Conservation (phyloP, 2,113 vertebrate genomes). For the Galeopterus variegatus region DNA sequence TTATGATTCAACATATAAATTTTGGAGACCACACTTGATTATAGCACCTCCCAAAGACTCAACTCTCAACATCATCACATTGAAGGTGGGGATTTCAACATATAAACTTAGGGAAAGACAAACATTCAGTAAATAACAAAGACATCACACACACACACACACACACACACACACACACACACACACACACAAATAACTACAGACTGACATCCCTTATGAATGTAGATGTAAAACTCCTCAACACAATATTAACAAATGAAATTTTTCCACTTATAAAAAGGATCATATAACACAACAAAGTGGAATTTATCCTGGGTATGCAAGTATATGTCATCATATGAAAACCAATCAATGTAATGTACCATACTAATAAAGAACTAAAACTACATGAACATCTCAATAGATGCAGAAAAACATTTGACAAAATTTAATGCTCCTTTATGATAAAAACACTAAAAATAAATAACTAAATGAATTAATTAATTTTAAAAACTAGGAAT, state of each 20-base stretch:
- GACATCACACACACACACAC: neutral
- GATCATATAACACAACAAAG: neutral
- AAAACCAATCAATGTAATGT: neutral
- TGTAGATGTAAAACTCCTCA: neutral
- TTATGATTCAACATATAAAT: neutral
- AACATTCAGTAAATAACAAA: neutral
- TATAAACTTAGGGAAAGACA: neutral
- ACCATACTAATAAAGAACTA: neutral
- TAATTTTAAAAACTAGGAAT: neutral
- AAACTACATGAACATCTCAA: neutral
- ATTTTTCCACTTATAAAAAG: neutral
- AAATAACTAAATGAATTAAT: neutral
- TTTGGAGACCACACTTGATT: neutral
- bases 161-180: no score
- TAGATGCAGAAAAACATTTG: neutral
- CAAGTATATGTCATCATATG: neutral
- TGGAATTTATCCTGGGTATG: neutral
- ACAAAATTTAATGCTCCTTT: neutral
- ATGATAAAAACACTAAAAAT: neutral
- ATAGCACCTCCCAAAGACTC: no score
- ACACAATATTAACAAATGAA: neutral
- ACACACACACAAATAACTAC: neutral
- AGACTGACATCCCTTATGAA: neutral
- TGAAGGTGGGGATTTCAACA: neutral
- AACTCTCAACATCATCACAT: neutral